Evolutionary conservation across 2,113 vertebrate genomes (phyloP).

Genomic region (Brienomyrus brachyistius): DNA sequence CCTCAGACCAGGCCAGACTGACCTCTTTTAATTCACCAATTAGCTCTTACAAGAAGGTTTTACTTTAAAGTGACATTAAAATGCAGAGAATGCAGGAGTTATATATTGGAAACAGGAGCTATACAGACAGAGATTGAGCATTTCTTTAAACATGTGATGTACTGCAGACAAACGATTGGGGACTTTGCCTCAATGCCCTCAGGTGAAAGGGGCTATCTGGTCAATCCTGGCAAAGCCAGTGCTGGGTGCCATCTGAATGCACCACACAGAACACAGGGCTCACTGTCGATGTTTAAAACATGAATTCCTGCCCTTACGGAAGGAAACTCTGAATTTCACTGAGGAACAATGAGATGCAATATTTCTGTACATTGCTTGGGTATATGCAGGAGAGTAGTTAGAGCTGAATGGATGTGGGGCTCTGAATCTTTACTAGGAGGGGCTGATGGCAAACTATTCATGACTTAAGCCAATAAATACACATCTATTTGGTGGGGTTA

Average conservation of each 20-base stretch:
- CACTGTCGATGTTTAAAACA: not conserved
- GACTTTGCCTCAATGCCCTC: not conserved
- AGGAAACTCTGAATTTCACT: not conserved
- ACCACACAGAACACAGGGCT: not conserved
- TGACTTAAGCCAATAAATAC: not conserved
- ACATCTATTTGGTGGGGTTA: not conserved
- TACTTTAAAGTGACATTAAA: not conserved
- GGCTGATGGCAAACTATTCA: not conserved
- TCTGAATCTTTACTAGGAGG: not conserved
- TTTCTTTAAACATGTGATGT: not conserved
- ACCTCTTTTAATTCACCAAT: not conserved
- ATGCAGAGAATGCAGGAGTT: not conserved
- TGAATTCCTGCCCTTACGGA: not conserved
- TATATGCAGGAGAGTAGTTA: not conserved
- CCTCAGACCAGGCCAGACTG: not conserved
- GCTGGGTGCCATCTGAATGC: not conserved
- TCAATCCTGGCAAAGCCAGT: not conserved
- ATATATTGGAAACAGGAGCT: not conserved
- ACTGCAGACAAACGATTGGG: not conserved
- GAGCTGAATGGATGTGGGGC: not conserved
- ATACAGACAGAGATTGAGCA: not conserved
- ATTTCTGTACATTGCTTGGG: not conserved
- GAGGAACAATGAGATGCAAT: not conserved
- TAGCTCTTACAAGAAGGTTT: not conserved
- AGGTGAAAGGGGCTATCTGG: not conserved